Percentiles rank a stretch among this genome's conserved stretches.
Conservation (phyloP, 1,140 invertebrate species). For the Caenorhabditis latens region DNA sequence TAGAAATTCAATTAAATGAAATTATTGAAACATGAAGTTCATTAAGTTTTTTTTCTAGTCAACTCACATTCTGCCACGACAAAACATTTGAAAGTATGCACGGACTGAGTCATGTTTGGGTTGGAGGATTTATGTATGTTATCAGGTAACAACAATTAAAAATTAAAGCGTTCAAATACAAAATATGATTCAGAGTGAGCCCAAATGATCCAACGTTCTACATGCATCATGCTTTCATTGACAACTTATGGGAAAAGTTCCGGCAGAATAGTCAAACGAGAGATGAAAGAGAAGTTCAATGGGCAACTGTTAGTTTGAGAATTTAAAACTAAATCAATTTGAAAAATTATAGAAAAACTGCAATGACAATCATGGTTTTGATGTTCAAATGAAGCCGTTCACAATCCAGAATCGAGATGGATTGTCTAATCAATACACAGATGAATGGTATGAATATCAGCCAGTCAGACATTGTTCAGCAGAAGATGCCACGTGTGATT, state of each 20-base stretch:
- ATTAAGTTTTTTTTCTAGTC: conserved; percentile 48
- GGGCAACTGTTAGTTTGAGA: conserved; percentile 69
- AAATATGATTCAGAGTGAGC: conserved; percentile 49
- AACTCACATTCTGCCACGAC: conserved; percentile 77
- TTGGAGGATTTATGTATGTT: conserved; percentile 78
- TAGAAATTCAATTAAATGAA: too few relatives aligned
- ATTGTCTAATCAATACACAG: conserved; percentile 77
- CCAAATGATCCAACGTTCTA: conserved; percentile 74
- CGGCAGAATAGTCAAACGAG: conserved; percentile 73
- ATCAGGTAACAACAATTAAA: conserved; percentile 67
- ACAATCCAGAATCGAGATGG: conserved; percentile 74
- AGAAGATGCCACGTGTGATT: conserved; percentile 72
- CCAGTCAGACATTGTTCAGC: conserved; percentile 72
- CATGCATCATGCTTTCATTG: conserved; percentile 78
- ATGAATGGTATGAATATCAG: conserved; percentile 76
- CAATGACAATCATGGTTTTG: conserved; percentile 69
- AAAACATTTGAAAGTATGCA: conserved; percentile 78
- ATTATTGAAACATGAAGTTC: background rate
- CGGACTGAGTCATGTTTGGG: conserved; percentile 77
- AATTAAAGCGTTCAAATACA: too few relatives aligned
- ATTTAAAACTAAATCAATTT: background rate
- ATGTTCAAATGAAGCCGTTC: conserved; percentile 77
- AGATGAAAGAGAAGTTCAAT: conserved; percentile 73
- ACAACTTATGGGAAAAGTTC: conserved; percentile 78
- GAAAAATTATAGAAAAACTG: conserved; percentile 72